Conservation (phyloP, 2,797 vertebrate species). For the Pterois miles region DNA sequence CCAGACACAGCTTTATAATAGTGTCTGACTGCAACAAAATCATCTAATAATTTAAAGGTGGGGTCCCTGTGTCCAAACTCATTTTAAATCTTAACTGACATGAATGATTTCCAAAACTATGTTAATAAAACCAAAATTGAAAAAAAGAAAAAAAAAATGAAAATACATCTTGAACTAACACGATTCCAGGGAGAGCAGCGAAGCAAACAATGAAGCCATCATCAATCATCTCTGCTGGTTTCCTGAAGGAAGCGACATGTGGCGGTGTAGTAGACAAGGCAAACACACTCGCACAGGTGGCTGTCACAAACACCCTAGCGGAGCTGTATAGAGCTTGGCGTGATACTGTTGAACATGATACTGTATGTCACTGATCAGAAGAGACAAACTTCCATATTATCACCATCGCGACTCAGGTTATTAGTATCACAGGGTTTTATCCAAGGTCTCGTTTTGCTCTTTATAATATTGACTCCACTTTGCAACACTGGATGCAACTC, state of each 20-base stretch:
- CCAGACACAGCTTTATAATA: background rate
- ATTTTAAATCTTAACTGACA: background rate
- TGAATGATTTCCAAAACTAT: conserved; percentile 1
- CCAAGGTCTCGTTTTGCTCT: background rate
- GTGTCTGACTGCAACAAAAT: background rate
- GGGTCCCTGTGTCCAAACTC: background rate
- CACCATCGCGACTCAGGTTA: background rate
- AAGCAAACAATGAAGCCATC: conserved; percentile 79
- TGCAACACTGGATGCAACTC: background rate
- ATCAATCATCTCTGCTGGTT: conserved; percentile 79
- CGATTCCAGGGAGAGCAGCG: conserved; percentile 53
- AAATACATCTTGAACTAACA: conserved; percentile 68
- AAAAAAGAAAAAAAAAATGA: background rate
- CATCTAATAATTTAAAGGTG: background rate
- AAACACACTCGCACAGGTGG: conserved; percentile 64
- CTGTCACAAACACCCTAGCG: conserved; percentile 50
- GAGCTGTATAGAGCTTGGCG: conserved; percentile 19
- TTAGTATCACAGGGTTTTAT: background rate
- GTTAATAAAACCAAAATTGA: background rate
- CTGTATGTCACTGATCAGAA: background rate
- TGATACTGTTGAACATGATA: conserved; percentile 5
- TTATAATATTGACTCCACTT: background rate
- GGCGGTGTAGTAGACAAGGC: conserved; percentile 42
- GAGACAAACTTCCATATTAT: background rate
- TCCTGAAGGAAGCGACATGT: conserved; percentile 81